phyloP scores from a whole-genome alignment of 2,797 vertebrate species.

The Dermochelys coriacea region DNA sequence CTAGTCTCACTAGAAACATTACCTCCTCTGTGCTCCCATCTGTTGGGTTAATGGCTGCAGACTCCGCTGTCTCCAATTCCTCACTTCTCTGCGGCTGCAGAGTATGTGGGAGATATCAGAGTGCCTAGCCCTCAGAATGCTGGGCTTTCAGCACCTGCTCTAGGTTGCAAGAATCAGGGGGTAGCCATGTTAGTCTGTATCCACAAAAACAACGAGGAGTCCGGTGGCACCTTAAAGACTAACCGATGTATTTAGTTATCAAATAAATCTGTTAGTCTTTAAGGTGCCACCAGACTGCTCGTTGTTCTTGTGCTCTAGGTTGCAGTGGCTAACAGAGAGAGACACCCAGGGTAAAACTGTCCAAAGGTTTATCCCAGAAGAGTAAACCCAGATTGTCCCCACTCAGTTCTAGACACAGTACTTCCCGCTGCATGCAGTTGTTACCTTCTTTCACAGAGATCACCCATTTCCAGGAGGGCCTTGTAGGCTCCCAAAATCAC shows the following conservation, averaged over 20 bases:
- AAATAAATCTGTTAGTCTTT: too few relatives aligned
- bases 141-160: not conserved
- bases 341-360: not conserved
- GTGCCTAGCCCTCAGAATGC: not conserved
- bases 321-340: not conserved
- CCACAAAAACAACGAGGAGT: too few relatives aligned
- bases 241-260: too few relatives aligned
- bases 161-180: too few relatives aligned
- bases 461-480: too few relatives aligned
- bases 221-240: too few relatives aligned
- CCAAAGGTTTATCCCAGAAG: not conserved
- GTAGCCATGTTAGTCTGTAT: too few relatives aligned
- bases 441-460: not conserved
- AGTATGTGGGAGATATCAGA: not conserved
- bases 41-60: not conserved
- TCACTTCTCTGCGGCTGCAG: not conserved
- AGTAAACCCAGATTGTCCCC: too few relatives aligned
- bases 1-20: not conserved
- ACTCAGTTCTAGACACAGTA: not conserved
- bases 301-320: too few relatives aligned
- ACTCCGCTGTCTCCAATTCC: too few relatives aligned
- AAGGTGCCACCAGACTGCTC: too few relatives aligned
- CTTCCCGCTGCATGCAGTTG: not conserved
- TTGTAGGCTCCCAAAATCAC: not conserved
- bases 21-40: not conserved